These are phyloP conservation scores for Zaprionus ornatus DNA, from an alignment of 1,140 invertebrate genomes.

Conservation along the genomic window DNA sequence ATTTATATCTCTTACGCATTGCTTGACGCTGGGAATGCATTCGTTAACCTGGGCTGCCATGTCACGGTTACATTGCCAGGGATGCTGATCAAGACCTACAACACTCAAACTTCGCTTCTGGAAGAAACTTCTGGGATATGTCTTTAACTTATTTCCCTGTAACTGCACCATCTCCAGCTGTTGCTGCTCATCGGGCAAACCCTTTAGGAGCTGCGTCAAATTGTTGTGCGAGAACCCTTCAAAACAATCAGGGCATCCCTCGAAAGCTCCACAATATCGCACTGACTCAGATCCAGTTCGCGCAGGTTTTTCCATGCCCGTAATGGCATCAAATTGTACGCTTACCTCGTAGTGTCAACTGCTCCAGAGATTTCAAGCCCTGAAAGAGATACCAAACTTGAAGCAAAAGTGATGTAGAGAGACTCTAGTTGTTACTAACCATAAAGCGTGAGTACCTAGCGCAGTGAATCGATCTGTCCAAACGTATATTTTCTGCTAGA, in stretches of 20 bases:
- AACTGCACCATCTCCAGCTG: conserved; percentile 87
- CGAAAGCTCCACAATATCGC: conserved; percentile 87
- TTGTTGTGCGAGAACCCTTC: conserved; percentile 87
- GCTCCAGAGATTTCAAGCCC: conserved; percentile 75
- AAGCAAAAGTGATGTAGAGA: neutral
- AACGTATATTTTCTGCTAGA: no score
- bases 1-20: conserved; percentile 76
- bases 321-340: conserved; percentile 89
- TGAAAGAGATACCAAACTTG: conserved; percentile 24
- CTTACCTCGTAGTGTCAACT: conserved; percentile 84
- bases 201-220: conserved; percentile 86
- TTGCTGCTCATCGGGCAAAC: conserved; percentile 87
- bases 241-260: conserved; percentile 89
- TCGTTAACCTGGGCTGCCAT: conserved; percentile 87
- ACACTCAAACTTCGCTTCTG: conserved; percentile 85
- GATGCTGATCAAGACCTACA: conserved; percentile 86
- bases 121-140: conserved; percentile 86
- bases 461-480: no score
- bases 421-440: no score
- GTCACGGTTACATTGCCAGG: conserved; percentile 88
- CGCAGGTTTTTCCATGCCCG: conserved; percentile 86
- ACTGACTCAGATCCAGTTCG: conserved; percentile 86
- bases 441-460: no score
- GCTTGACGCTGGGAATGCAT: conserved; percentile 73
- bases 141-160: conserved; percentile 86